Evolutionary conservation across 1,140 invertebrate species (phyloP), one percentile per base, ranked within the genome.

Genomic region (Nixonia krombeini): DNA sequence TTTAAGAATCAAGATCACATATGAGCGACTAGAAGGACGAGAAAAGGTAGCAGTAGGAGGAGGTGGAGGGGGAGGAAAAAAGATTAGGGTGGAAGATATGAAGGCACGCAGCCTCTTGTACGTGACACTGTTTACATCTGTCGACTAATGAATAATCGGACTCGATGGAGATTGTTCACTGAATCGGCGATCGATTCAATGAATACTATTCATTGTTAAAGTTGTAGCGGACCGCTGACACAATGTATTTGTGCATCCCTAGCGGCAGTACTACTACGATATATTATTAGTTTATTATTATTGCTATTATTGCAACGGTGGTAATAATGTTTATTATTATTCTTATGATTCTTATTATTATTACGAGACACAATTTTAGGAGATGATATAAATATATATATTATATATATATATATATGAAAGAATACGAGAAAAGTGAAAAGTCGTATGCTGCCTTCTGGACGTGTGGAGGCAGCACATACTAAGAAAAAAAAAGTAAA

Each of bases 261-360:
- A 76, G 69, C 53, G 58, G 73, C 63, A 76, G 67, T 73, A 71
- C 70, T 74, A 75, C 73, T 74, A 68, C 65, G 72, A 59, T 67
- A 49, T 46, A 74, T 61, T 74, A 74, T 77, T n/a, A n/a, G n/a
- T n/a, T n/a, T n/a, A n/a, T n/a, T 75, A 76, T 53, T 45, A 57
- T 51, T 51, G 55, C 75, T n/a, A n/a, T n/a, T 74, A 77, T 76
- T 76, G 73, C 73, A 77, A 74, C 74, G 72, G 70, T 78, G 76
- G 76, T 77, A 76, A 77, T 80, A 70, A 76, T 70, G 61, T 79
- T 80, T 80, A 80, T 80, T 77, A n/a, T n/a, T n/a, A n/a, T n/a
- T n/a, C n/a, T n/a, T n/a, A n/a, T n/a, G n/a, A n/a, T n/a, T n/a
- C 76, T 74, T 72, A 78, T 76, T 71, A 77, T 70, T n/a, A n/a